Conservation (phyloP, 2,797 vertebrate species). For the Serranus cabrilla region DNA sequence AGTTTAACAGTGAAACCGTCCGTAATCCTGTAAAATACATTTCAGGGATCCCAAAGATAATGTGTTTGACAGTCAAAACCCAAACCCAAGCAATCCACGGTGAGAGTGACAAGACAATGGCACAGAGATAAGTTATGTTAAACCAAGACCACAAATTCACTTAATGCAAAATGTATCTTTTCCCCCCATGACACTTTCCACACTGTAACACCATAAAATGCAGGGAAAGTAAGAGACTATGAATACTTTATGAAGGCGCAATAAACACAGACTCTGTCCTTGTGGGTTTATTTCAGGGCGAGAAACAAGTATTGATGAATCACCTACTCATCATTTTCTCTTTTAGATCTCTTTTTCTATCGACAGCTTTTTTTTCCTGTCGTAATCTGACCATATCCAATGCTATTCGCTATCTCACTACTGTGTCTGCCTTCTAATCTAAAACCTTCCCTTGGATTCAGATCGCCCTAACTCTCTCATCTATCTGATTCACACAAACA, state of each 20-base stretch:
- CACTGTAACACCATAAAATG: slow-evolving; percentile 8
- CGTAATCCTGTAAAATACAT: neutral
- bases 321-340: neutral
- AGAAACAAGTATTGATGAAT: slow-evolving; percentile 13
- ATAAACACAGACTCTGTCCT: slow-evolving; percentile 9
- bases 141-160: neutral
- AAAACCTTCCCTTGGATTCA: slow-evolving; percentile 24
- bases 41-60: neutral
- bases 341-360: neutral
- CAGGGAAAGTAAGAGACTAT: neutral
- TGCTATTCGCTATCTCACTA: slow-evolving; percentile 28
- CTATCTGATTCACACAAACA: slow-evolving; percentile 42
- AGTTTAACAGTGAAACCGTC: neutral
- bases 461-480: slow-evolving; percentile 31
- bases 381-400: slow-evolving; percentile 22
- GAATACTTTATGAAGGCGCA: slow-evolving; percentile 8
- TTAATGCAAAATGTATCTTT: neutral
- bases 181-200: neutral
- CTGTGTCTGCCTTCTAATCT: slow-evolving; percentile 22
- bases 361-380: neutral
- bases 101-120: neutral
- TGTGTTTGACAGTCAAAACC: neutral
- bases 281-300: slow-evolving; percentile 26
- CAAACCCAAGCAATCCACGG: neutral
- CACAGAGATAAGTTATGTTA: slow-evolving; percentile 6